Evolutionary conservation across 2,113 vertebrate genomes (phyloP).

Genomic region (Siniperca knerii): DNA sequence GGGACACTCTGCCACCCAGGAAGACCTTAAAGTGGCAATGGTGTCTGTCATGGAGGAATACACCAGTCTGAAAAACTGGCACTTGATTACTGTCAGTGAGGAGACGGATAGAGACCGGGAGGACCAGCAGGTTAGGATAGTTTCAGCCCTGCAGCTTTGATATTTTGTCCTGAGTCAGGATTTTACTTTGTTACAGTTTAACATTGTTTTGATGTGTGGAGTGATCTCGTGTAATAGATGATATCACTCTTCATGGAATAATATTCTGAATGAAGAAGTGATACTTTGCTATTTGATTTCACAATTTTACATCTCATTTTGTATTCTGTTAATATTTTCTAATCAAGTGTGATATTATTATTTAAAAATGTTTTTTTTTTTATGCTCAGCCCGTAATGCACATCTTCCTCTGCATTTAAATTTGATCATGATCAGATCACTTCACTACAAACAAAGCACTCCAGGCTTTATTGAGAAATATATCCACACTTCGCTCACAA

Average conservation of each 20-base stretch:
- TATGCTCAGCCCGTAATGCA: not conserved
- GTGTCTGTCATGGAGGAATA: constrained; percentile 91
- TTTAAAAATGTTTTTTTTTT: too few relatives aligned
- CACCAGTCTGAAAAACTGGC: constrained; percentile 90
- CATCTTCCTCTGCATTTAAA: not conserved
- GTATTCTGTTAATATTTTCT: constrained; percentile 12
- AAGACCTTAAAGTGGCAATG: constrained; percentile 85
- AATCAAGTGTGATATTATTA: constrained; percentile 8
- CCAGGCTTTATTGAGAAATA: not conserved
- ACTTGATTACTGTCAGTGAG: constrained; percentile 85
- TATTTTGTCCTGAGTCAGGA: not conserved
- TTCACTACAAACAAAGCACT: not conserved
- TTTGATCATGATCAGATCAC: not conserved
- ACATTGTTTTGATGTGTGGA: not conserved
- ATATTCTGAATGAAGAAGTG: constrained; percentile 1
- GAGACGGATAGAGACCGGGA: constrained; percentile 72
- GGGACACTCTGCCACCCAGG: constrained; percentile 25
- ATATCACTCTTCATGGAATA: not conserved
- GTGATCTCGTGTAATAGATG: not conserved
- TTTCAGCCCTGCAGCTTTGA: not conserved
- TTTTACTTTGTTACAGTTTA: not conserved
- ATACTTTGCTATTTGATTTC: not conserved
- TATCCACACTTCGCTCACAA: not conserved
- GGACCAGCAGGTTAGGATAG: constrained; percentile 58
- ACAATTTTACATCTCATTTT: not conserved